These are phyloP conservation scores for Heterotis niloticus DNA, from an alignment of 2,113 vertebrate species.

Conservation along the genomic window DNA sequence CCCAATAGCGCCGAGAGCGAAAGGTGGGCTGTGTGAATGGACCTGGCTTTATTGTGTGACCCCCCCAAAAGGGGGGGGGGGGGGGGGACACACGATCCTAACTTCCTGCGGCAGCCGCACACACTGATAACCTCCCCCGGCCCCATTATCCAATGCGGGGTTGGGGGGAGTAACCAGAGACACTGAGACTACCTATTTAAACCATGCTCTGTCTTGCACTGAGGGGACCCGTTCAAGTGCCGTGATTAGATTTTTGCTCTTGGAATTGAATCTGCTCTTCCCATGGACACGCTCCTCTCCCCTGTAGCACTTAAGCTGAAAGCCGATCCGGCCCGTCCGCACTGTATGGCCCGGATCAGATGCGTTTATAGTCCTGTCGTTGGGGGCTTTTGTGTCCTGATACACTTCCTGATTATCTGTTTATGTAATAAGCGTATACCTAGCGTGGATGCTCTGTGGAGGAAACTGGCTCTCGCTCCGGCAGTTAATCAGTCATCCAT, in stretches of 20 bases:
- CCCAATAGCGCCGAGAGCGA: constrained; percentile 22
- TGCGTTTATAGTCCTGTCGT: constrained; percentile 20
- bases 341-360: constrained; percentile 15
- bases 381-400: constrained; percentile 25
- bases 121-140: constrained; percentile 22
- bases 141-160: not conserved
- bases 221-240: constrained; percentile 32
- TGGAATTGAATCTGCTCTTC: constrained; percentile 58
- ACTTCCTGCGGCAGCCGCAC: constrained; percentile 26
- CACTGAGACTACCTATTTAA: constrained; percentile 46
- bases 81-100: constrained; percentile 28
- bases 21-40: constrained; percentile 28
- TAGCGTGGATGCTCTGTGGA: constrained; percentile 4
- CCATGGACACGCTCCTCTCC: not conserved
- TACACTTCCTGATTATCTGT: constrained; percentile 31
- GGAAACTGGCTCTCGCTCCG: not conserved
- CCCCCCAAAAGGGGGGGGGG: not conserved
- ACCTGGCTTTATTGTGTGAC: constrained; percentile 32
- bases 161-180: constrained; percentile 46
- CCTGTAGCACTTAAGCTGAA: constrained; percentile 26
- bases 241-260: constrained; percentile 63
- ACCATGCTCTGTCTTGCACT: constrained; percentile 36
- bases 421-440: constrained; percentile 22
- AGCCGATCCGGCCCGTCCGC: constrained; percentile 3
- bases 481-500: not conserved